Percentiles rank a stretch among this genome's conserved stretches.
Conservation (phyloP, 2,797 vertebrate species). For the Gobio occitaniae region DNA sequence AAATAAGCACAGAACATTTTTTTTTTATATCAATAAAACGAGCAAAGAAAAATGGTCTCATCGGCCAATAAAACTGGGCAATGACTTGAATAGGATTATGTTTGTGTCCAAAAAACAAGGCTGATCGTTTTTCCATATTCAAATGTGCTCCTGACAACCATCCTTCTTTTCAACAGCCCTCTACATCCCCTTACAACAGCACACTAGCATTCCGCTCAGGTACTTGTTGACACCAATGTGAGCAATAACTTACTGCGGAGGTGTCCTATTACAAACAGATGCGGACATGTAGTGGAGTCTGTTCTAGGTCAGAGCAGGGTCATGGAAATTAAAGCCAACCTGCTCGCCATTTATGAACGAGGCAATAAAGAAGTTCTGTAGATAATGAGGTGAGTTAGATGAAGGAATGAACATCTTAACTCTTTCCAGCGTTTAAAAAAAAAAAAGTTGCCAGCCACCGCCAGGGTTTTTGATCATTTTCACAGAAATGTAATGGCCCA, state of each 20-base stretch:
- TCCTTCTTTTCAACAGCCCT: neutral
- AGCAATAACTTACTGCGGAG: slow-evolving; percentile 36
- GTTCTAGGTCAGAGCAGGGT: slow-evolving; percentile 7
- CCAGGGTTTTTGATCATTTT: too few species aligned
- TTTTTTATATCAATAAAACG: neutral
- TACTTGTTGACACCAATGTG: slow-evolving; percentile 33
- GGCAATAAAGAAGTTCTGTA: neutral
- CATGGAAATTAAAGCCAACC: slow-evolving; percentile 10
- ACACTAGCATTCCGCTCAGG: neutral
- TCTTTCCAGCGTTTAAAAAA: too few species aligned
- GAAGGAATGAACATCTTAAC: neutral
- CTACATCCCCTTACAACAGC: neutral
- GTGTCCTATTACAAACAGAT: slow-evolving; percentile 48
- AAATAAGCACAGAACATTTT: neutral
- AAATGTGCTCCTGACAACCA: neutral
- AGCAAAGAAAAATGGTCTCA: neutral
- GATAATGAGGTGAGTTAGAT: neutral
- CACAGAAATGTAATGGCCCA: too few species aligned
- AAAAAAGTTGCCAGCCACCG: too few species aligned
- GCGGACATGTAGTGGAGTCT: slow-evolving; percentile 2
- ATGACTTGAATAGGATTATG: neutral
- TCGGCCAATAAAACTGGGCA: neutral
- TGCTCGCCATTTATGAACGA: neutral
- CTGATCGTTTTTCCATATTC: slow-evolving; percentile 10
- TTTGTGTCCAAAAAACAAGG: slow-evolving; percentile 11